Evolutionary conservation across 2,888 invertebrate species (phyloP).

Genomic region (Allygus modestus): DNA sequence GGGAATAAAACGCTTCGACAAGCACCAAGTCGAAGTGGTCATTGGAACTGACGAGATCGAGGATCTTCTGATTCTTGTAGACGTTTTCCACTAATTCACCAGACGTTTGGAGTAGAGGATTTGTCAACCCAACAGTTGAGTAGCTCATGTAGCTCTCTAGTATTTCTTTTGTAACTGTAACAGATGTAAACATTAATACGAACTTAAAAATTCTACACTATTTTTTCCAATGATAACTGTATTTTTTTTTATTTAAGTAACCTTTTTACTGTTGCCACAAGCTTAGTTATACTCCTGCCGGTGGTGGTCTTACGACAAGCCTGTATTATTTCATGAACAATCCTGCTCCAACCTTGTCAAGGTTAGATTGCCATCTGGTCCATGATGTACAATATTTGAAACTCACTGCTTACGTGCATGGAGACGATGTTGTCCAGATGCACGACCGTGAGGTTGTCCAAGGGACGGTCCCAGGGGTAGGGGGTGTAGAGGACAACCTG

Average conservation of each 20-base stretch:
- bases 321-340: too few relatives aligned
- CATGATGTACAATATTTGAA: too few relatives aligned
- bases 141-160: background rate
- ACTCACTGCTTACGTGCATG: background rate
- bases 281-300: too few relatives aligned
- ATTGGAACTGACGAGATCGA: conserved; percentile 58
- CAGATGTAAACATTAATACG: too few relatives aligned
- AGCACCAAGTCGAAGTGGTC: conserved; percentile 66
- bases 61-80: background rate
- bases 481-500: background rate
- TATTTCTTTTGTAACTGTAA: background rate
- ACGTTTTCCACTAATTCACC: background rate
- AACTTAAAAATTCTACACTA: too few relatives aligned
- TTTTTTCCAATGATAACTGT: too few relatives aligned
- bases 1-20: conserved; percentile 65
- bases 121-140: background rate
- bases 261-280: too few relatives aligned
- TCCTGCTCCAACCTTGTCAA: too few relatives aligned
- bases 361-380: too few relatives aligned
- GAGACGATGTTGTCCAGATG: background rate
- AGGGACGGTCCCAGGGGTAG: background rate
- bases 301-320: too few relatives aligned
- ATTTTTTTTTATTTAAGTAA: too few relatives aligned
- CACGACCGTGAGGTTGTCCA: background rate
- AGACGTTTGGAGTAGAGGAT: background rate